These are phyloP conservation scores for Tetramorium parvispinum DNA, from an alignment of 1,140 invertebrate genomes.

Conservation along the genomic window DNA sequence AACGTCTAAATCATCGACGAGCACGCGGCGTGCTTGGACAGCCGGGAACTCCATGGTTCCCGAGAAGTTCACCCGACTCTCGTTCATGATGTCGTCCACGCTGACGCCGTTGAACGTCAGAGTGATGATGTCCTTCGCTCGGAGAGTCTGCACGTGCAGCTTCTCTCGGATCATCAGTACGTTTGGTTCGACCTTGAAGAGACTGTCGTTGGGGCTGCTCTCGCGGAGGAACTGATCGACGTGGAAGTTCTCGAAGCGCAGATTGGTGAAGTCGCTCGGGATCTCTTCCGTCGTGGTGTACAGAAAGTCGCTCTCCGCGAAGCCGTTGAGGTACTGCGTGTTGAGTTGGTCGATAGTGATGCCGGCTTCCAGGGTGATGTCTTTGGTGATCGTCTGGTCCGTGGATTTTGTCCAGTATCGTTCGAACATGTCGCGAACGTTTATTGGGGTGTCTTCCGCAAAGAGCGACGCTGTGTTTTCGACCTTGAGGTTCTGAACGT, in stretches of 20 bases:
- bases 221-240: constrained; percentile 49
- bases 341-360: constrained; percentile 69
- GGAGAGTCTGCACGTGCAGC: constrained; percentile 64
- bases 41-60: constrained; percentile 7
- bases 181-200: constrained; percentile 54
- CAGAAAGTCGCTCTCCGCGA: constrained; percentile 70
- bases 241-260: constrained; percentile 70
- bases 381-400: constrained; percentile 66
- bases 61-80: constrained; percentile 19
- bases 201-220: neutral
- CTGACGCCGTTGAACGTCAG: constrained; percentile 69
- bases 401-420: constrained; percentile 76
- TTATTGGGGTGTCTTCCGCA: constrained; percentile 14
- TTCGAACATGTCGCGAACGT: constrained; percentile 36
- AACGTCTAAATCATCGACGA: constrained; percentile 57
- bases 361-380: constrained; percentile 61
- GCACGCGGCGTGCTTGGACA: constrained; percentile 40
- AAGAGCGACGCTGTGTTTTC: constrained; percentile 23
- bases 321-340: constrained; percentile 71
- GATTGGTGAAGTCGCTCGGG: constrained; percentile 47
- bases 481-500: constrained; percentile 48
- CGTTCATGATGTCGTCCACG: constrained; percentile 62
- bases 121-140: constrained; percentile 58
- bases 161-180: constrained; percentile 34
- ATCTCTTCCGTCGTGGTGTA: constrained; percentile 67